Base-by-base conservation (phyloP, 2,113 vertebrate species). In the Burhinus oedicnemus region DNA sequence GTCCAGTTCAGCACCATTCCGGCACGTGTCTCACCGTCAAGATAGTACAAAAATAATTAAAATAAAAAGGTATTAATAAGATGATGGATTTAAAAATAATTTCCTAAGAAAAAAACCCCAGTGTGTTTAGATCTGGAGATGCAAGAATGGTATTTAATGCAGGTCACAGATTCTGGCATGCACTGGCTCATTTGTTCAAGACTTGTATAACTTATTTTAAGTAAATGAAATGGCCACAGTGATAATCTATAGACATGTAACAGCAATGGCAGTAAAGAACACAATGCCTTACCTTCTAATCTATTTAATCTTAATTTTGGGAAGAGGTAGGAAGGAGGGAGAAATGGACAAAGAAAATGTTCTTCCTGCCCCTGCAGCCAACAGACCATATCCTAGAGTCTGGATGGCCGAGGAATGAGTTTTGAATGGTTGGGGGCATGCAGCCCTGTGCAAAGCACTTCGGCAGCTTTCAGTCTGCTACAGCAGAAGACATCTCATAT, bases 41-140 rank as follows among this genome's bases (percentile, higher is more conserved):
- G 21, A 4, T 0, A 11, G 16, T 8, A 7, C 1, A 7, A 20
- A 15, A 51, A 15, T 8, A 21, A 5, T 6, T 19, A 23, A 14
- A 52, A 38, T 13, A 21, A 40, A 8, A 30, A 74, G 16, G 5
- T 18, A 18, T 32, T n/a, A 36, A 18, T 23, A 62, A 71, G 22
- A 15, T 26, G 51, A 26, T 54, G 11, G 29, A 19, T 58, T 83
- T 34, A 5, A 30, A 83, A 77, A 40, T 11, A 9, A 45, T 45
- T 52, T 74, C 57, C 27, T n/a, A 40, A 54, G 16, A 18, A 65
- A 70, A 38, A 9, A 49, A 49, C 18, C 47, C 2, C 4, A 13
- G 10, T 25, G n/a, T n/a, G 7, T 60, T 78, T 66, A 32, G 29
- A 36, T 22, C 60, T 23, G 27, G 51, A 52, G 57, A 15, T 11